Evolutionary conservation across 2,888 invertebrate genomes (phyloP).

Genomic region (Brassicogethes aeneus): DNA sequence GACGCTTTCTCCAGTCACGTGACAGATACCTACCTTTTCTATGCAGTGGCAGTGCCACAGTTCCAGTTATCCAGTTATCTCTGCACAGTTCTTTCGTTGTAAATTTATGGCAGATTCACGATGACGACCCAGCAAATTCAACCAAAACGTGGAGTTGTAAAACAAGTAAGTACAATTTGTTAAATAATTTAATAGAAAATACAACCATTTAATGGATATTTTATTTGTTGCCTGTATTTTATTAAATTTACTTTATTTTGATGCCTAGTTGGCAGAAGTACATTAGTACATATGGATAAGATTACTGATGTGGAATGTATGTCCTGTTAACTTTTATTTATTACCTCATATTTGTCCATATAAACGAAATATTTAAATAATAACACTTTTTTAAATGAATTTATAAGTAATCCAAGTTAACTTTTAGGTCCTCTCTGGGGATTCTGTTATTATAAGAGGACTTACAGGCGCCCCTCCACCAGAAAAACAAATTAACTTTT

Average conservation of each 20-base stretch:
- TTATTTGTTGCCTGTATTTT: too few relatives aligned
- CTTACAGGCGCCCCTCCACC: slow-evolving; percentile 83
- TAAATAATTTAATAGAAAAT: too few relatives aligned
- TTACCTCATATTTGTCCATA: too few relatives aligned
- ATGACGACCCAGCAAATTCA: slow-evolving; percentile 42
- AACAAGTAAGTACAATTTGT: slow-evolving; percentile 53
- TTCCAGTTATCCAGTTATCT: too few relatives aligned
- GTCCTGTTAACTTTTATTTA: too few relatives aligned
- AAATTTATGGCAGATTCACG: slow-evolving; percentile 42
- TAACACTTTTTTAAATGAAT: too few relatives aligned
- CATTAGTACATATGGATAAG: slow-evolving; percentile 14
- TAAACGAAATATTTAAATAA: too few relatives aligned
- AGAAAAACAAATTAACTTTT: slow-evolving; percentile 84
- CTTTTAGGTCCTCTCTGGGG: slow-evolving; percentile 89
- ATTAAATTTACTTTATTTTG: too few relatives aligned
- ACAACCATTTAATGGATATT: too few relatives aligned
- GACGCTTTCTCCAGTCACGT: slow-evolving; percentile 9
- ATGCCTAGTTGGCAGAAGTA: slow-evolving; percentile 34
- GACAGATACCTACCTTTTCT: slow-evolving; percentile 2
- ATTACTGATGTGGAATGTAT: too few relatives aligned
- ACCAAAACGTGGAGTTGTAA: slow-evolving; percentile 49
- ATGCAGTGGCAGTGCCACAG: too few relatives aligned
- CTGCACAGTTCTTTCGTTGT: slow-evolving; percentile 13
- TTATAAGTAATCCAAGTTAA: too few relatives aligned
- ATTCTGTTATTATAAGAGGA: slow-evolving; percentile 86